These are phyloP conservation scores for Geophilus truncorum DNA, from an alignment of 2,888 invertebrate genomes.

Conservation along the genomic window DNA sequence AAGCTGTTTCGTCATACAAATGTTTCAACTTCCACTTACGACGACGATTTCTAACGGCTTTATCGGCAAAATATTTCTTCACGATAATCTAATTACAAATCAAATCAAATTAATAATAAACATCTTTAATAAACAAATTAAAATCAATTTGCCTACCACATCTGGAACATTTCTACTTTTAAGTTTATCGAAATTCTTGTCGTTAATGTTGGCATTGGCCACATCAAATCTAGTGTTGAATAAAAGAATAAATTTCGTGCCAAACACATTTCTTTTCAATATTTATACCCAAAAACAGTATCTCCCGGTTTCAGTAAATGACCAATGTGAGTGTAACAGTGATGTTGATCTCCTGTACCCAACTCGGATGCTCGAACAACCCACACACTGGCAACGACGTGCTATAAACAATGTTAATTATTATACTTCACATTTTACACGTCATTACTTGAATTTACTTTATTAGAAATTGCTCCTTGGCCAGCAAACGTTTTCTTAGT, in stretches of 20 bases:
- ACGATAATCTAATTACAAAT: conserved; percentile 61
- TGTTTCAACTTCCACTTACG: conserved; percentile 88
- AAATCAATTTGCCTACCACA: conserved; percentile 55
- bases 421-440: background rate
- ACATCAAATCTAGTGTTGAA: conserved; percentile 91
- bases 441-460: conserved; percentile 50
- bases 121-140: background rate
- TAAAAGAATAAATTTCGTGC: too few relatives aligned
- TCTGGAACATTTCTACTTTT: conserved; percentile 65
- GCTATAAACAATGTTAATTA: conserved; percentile 50
- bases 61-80: conserved; percentile 78
- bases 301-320: conserved; percentile 90
- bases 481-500: conserved; percentile 77
- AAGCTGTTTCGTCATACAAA: conserved; percentile 54
- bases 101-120: conserved; percentile 29
- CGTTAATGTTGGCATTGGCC: conserved; percentile 85
- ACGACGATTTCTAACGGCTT: conserved; percentile 63
- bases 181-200: conserved; percentile 79
- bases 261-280: too few relatives aligned
- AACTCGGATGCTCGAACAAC: conserved; percentile 80
- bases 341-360: conserved; percentile 71
- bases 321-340: conserved; percentile 89
- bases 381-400: conserved; percentile 89
- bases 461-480: conserved; percentile 77
- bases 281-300: conserved; percentile 73